Percentiles rank a stretch among this genome's conserved stretches.
phyloP scores from a whole-genome alignment of 2,797 vertebrate genomes.

The Sebastes iracundus region DNA sequence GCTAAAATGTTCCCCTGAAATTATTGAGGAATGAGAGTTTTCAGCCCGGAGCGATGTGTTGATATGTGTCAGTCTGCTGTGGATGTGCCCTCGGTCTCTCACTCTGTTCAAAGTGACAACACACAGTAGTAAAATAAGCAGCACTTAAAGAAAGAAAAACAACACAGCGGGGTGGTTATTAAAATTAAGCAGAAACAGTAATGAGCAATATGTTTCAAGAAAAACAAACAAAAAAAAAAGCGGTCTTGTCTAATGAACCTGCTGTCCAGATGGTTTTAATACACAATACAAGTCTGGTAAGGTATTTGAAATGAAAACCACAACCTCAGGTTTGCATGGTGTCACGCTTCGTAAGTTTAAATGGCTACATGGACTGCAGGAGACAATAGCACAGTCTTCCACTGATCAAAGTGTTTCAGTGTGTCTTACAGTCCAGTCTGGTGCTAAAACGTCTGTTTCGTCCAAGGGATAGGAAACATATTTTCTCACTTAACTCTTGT shows the following conservation, averaged over 20 bases:
- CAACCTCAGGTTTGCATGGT: conserved; percentile 36
- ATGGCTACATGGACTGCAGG: conserved; percentile 37
- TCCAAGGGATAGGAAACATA: not conserved
- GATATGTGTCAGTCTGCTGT: not conserved
- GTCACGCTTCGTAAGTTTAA: conserved; percentile 36
- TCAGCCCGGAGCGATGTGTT: conserved; percentile 5
- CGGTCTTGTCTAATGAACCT: conserved; percentile 26
- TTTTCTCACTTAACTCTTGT: conserved; percentile 1
- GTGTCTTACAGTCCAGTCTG: not conserved
- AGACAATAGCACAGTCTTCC: conserved; percentile 34
- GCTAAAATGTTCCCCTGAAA: conserved; percentile 1
- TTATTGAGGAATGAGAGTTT: conserved; percentile 4
- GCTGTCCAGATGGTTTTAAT: conserved; percentile 51
- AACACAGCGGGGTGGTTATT: not conserved
- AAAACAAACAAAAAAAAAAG: not conserved
- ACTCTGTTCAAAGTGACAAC: not conserved
- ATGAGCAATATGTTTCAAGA: conserved; percentile 4
- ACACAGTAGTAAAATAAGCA: not conserved
- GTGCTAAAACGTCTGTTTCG: not conserved
- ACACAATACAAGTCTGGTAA: conserved; percentile 14
- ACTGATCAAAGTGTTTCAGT: conserved; percentile 43
- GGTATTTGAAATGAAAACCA: conserved; percentile 55
- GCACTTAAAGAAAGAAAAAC: conserved; percentile 1
- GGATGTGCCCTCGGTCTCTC: not conserved
- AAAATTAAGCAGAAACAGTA: not conserved